These are phyloP conservation scores for Circaetus gallicus DNA, from an alignment of 2,113 vertebrate genomes.

Conservation along the genomic window DNA sequence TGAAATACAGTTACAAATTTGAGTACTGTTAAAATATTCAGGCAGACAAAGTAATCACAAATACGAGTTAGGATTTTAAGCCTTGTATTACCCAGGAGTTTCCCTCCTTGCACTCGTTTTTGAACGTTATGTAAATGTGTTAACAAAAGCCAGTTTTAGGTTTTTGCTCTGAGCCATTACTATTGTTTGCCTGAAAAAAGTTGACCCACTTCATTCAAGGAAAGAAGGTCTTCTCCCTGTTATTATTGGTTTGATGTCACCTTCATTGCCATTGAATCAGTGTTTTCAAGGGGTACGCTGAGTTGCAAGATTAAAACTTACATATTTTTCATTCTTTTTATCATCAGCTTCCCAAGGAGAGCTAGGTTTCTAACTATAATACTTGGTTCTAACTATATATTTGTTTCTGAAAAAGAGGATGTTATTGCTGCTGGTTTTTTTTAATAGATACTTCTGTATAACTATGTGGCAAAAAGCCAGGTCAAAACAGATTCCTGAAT, in stretches of 20 bases:
- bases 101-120: neutral
- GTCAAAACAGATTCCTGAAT: neutral
- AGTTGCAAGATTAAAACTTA: neutral
- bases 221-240: neutral
- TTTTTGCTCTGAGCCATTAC: neutral
- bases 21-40: neutral
- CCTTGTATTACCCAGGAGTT: neutral
- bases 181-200: neutral
- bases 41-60: neutral
- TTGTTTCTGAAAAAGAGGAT: neutral
- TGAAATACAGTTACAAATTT: neutral
- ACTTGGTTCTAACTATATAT: neutral
- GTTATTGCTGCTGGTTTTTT: neutral
- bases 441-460: neutral
- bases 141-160: neutral
- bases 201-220: neutral
- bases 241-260: conserved; percentile 16
- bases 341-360: neutral
- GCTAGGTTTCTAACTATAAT: neutral
- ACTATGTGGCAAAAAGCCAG: neutral
- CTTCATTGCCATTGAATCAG: conserved; percentile 34
- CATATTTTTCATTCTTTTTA: neutral
- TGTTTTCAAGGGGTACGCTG: neutral
- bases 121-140: neutral
- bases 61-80: neutral